A percentile compares a stretch with the other conserved stretches of the same genome.
Evolutionary conservation across 2,888 invertebrate genomes (phyloP).

Genomic region (Sabatieria punctata): DNA sequence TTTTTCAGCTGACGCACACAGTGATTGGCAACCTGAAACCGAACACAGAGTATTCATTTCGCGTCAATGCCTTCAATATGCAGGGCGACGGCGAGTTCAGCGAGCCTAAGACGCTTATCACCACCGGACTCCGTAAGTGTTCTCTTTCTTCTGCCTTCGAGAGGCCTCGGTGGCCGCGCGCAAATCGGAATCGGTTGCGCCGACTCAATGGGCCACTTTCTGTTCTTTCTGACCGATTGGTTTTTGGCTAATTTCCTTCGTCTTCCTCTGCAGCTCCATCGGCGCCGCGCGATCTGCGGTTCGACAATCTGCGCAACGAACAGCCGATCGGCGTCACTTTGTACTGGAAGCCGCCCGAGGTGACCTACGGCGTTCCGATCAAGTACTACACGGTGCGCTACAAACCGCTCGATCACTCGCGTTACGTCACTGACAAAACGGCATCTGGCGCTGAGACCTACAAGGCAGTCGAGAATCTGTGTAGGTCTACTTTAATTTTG

Average conservation of each 20-base stretch:
- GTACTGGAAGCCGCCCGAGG: constrained; percentile 74
- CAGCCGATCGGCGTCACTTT: constrained; percentile 72
- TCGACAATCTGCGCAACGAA: constrained; percentile 62
- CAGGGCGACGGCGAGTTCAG: constrained; percentile 92
- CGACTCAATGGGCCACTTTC: neutral
- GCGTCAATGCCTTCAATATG: constrained; percentile 77
- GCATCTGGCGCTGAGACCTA: too few relatives aligned
- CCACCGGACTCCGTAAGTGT: constrained; percentile 48
- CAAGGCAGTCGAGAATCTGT: too few relatives aligned
- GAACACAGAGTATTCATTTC: constrained; percentile 73
- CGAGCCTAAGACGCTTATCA: constrained; percentile 61
- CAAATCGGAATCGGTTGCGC: neutral
- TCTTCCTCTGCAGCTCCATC: constrained; percentile 34
- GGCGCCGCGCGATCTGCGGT: constrained; percentile 34
- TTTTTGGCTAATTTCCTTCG: neutral
- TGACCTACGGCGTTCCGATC: constrained; percentile 68
- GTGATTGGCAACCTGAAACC: constrained; percentile 62
- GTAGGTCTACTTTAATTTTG: too few relatives aligned
- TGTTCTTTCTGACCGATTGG: neutral
- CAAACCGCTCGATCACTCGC: constrained; percentile 61
- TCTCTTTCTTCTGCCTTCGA: neutral
- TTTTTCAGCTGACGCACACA: constrained; percentile 19
- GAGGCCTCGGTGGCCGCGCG: neutral
- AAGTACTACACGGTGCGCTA: constrained; percentile 64
- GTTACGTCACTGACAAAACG: neutral